These are phyloP conservation scores for Caenorhabditis brenneri DNA, from an alignment of 1,140 invertebrate genomes.

Conservation along the genomic window DNA sequence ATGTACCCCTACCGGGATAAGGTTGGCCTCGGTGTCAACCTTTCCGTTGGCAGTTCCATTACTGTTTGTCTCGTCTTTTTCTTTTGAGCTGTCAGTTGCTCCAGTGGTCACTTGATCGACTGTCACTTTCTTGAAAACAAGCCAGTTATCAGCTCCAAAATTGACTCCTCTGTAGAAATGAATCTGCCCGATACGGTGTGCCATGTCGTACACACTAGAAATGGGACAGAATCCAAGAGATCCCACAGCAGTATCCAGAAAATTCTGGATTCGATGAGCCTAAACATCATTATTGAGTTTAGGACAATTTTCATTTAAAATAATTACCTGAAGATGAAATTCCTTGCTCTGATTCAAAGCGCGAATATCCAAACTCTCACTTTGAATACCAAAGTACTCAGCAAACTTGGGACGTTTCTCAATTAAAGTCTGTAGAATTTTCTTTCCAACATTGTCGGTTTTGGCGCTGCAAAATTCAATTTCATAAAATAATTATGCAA, in stretches of 20 bases:
- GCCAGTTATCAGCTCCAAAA: conserved; percentile 60
- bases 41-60: conserved; percentile 24
- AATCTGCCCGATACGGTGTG: conserved; percentile 60
- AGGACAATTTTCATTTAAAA: not conserved
- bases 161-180: conserved; percentile 62
- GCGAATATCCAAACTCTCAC: conserved; percentile 50
- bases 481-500: not conserved
- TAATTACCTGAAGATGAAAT: conserved; percentile 55
- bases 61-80: conserved; percentile 37
- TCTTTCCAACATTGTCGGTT: conserved; percentile 58
- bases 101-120: conserved; percentile 57
- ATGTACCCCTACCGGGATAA: conserved; percentile 6
- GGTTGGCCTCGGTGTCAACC: not conserved
- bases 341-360: conserved; percentile 54
- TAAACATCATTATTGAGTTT: not conserved
- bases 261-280: conserved; percentile 60
- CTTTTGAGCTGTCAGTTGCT: conserved; percentile 17
- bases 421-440: conserved; percentile 58
- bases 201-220: conserved; percentile 59
- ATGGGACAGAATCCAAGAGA: conserved; percentile 58
- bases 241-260: conserved; percentile 60
- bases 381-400: conserved; percentile 60
- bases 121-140: conserved; percentile 60
- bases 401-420: conserved; percentile 59
- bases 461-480: conserved; percentile 55